phyloP scores from a whole-genome alignment of 2,797 vertebrate genomes.

The Chelon labrosus region DNA sequence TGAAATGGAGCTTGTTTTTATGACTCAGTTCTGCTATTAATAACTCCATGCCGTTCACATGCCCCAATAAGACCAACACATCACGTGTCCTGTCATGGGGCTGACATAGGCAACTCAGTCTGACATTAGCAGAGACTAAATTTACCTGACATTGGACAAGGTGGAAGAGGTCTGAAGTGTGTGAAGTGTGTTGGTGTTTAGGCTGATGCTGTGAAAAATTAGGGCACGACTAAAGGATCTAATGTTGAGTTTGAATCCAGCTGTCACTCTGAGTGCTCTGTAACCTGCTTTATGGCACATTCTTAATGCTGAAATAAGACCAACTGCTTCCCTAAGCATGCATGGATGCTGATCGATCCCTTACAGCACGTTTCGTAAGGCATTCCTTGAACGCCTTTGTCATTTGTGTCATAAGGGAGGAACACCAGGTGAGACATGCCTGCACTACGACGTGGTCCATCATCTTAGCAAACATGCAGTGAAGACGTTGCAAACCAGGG shows the following conservation, averaged over 20 bases:
- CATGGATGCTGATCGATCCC: constrained; percentile 60
- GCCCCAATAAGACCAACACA: constrained; percentile 47
- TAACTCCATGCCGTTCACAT: constrained; percentile 64
- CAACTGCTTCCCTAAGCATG: constrained; percentile 65
- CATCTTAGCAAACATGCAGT: constrained; percentile 55
- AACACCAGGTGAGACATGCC: constrained; percentile 39
- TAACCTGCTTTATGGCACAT: constrained; percentile 70
- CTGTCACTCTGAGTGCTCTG: constrained; percentile 35
- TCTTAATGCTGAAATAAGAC: constrained; percentile 67
- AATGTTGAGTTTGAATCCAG: constrained; percentile 33
- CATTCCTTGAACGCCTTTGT: constrained; percentile 51
- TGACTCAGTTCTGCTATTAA: constrained; percentile 78
- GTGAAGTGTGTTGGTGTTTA: constrained; percentile 30
- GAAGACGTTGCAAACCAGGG: constrained; percentile 47
- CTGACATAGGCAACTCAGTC: constrained; percentile 39
- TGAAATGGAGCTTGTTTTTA: constrained; percentile 66
- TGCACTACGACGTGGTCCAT: constrained; percentile 56
- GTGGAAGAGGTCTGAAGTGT: constrained; percentile 41
- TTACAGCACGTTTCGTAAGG: constrained; percentile 67
- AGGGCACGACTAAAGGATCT: constrained; percentile 30
- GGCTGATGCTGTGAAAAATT: constrained; percentile 30
- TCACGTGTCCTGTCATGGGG: constrained; percentile 51
- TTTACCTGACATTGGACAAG: constrained; percentile 72
- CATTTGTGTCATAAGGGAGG: constrained; percentile 66
- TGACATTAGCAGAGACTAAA: constrained; percentile 63